A percentile compares a stretch with the other conserved stretches of the same genome.
Evolutionary conservation across 2,888 invertebrate species (phyloP).

Genomic region (Strigamia maritima): DNA sequence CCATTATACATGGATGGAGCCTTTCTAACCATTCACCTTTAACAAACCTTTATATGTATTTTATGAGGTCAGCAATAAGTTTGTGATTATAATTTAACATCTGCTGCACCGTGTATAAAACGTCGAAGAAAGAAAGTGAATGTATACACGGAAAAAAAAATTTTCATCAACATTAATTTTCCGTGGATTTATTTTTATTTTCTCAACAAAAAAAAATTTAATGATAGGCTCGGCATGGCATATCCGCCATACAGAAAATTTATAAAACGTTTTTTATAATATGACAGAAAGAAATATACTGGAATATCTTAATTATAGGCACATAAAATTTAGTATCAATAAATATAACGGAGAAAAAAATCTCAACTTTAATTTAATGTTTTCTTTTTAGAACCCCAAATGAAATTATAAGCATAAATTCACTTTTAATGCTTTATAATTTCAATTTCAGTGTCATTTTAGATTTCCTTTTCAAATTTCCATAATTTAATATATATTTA

Average conservation of each 20-base stretch:
- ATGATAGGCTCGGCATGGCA: not conserved
- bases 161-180: too few species aligned
- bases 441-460: not conserved
- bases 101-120: not conserved
- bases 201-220: not conserved
- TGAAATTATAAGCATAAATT: not conserved
- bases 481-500: not conserved
- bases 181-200: too few species aligned
- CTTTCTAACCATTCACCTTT: constrained; percentile 18
- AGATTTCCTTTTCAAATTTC: not conserved
- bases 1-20: not conserved
- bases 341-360: not conserved
- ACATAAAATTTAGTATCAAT: constrained; percentile 10
- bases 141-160: not conserved
- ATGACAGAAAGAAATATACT: not conserved
- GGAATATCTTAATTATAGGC: constrained; percentile 9
- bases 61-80: not conserved
- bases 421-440: not conserved
- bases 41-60: not conserved
- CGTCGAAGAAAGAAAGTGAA: not conserved
- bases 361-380: not conserved
- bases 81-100: constrained; percentile 1
- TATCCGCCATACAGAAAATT: not conserved
- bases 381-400: not conserved
- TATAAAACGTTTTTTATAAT: not conserved